These are phyloP conservation scores for Scelioninae gen. 1 DNA, from an alignment of 2,888 invertebrate species.

Conservation along the genomic window DNA sequence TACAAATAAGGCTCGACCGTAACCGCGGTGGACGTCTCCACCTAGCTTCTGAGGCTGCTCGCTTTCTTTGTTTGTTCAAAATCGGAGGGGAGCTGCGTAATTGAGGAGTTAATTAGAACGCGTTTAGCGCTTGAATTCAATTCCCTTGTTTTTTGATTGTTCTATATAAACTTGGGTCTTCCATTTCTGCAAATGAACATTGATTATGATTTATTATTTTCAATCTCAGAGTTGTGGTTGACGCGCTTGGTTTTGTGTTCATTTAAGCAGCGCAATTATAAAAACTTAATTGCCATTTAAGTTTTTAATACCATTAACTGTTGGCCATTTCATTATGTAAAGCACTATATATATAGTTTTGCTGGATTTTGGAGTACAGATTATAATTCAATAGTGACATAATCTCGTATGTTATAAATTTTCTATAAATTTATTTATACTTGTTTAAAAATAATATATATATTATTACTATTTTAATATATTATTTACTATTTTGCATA, in stretches of 20 bases:
- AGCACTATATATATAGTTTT: too few relatives aligned
- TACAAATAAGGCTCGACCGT: constrained; percentile 44
- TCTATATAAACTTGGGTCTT: constrained; percentile 20
- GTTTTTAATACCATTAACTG: too few relatives aligned
- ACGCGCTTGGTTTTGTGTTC: neutral
- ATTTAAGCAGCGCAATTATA: neutral
- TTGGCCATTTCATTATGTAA: too few relatives aligned
- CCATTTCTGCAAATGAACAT: constrained; percentile 34
- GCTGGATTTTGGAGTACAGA: too few relatives aligned
- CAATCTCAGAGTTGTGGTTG: neutral
- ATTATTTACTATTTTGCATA: too few relatives aligned
- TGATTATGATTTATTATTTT: constrained; percentile 41
- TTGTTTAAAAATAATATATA: too few relatives aligned
- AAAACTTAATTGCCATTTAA: neutral
- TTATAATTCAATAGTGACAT: too few relatives aligned
- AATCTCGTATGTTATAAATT: too few relatives aligned
- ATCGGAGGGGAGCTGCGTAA: constrained; percentile 80
- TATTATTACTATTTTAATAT: too few relatives aligned
- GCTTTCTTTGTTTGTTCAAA: constrained; percentile 80
- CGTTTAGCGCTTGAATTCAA: constrained; percentile 82
- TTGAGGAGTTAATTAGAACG: constrained; percentile 84
- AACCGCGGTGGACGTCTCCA: constrained; percentile 47
- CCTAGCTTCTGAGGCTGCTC: constrained; percentile 59
- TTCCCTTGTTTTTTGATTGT: constrained; percentile 63
- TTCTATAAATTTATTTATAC: too few relatives aligned